Conservation (phyloP, 2,113 vertebrate genomes). For the Aplodontia rufa region DNA sequence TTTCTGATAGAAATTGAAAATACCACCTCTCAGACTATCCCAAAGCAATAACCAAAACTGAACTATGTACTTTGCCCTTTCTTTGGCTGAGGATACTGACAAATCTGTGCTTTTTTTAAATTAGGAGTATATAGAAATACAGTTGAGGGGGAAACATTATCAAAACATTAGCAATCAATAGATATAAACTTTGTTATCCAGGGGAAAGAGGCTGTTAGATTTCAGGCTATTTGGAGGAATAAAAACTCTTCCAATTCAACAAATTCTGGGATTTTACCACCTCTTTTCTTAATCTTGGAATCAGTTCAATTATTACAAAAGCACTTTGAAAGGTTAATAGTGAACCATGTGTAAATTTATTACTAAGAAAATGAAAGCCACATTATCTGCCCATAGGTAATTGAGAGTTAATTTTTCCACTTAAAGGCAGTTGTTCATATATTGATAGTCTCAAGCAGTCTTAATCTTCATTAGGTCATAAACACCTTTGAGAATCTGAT, state of each 20-base stretch:
- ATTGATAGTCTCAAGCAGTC: neutral
- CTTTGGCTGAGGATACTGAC: neutral
- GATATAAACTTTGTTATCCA: too few relatives aligned
- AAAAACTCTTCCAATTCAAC: neutral
- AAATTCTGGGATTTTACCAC: neutral
- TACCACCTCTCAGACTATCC: neutral
- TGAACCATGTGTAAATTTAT: neutral
- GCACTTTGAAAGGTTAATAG: conserved; percentile 27
- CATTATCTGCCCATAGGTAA: neutral
- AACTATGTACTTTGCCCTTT: neutral
- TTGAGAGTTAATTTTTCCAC: conserved; percentile 25
- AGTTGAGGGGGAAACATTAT: too few relatives aligned
- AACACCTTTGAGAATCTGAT: neutral
- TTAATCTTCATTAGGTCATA: conserved; percentile 16
- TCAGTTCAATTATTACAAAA: conserved; percentile 34
- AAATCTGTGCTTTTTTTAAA: neutral
- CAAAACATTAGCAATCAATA: too few relatives aligned
- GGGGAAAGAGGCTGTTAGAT: too few relatives aligned
- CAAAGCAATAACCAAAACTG: neutral
- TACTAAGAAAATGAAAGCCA: conserved; percentile 14
- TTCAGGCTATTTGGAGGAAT: neutral
- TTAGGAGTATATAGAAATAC: too few relatives aligned
- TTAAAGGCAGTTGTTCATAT: neutral
- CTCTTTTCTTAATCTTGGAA: conserved; percentile 35
- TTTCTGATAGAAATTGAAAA: neutral